phyloP scores from a whole-genome alignment of 2,113 vertebrate species.

The Rhinolophus sinicus region DNA sequence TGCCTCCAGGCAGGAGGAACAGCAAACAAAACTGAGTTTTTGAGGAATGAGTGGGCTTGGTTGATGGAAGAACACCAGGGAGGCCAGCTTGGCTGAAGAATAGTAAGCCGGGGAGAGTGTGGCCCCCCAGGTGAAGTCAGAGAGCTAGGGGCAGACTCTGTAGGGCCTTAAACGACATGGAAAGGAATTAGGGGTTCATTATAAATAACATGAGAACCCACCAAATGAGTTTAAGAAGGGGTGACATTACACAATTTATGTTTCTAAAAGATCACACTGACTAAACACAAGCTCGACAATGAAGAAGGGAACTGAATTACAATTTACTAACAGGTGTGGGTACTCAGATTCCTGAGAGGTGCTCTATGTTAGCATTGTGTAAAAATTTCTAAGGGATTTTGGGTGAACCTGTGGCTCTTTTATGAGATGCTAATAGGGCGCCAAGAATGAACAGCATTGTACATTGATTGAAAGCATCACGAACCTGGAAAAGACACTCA shows the following conservation, averaged over 20 bases:
- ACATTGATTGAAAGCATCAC: slow-evolving; percentile 7
- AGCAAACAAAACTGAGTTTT: not conserved
- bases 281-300: not conserved
- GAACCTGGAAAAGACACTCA: not conserved
- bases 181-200: slow-evolving; percentile 1
- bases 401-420: slow-evolving; percentile 23
- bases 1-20: not conserved
- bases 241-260: not conserved
- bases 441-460: not conserved
- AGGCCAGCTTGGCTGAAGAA: not conserved
- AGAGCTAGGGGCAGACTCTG: not conserved
- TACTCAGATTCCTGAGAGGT: not conserved
- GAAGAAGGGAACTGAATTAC: slow-evolving; percentile 10
- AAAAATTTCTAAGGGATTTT: slow-evolving; percentile 17
- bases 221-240: not conserved
- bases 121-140: not conserved
- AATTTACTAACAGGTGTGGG: not conserved
- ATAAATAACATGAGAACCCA: not conserved
- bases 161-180: not conserved
- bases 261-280: slow-evolving; percentile 22
- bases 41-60: not conserved
- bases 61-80: not conserved
- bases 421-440: not conserved
- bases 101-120: not conserved
- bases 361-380: not conserved